These are phyloP conservation scores for Parelbella ahira DNA, from an alignment of 2,888 invertebrate species.

Conservation along the genomic window DNA sequence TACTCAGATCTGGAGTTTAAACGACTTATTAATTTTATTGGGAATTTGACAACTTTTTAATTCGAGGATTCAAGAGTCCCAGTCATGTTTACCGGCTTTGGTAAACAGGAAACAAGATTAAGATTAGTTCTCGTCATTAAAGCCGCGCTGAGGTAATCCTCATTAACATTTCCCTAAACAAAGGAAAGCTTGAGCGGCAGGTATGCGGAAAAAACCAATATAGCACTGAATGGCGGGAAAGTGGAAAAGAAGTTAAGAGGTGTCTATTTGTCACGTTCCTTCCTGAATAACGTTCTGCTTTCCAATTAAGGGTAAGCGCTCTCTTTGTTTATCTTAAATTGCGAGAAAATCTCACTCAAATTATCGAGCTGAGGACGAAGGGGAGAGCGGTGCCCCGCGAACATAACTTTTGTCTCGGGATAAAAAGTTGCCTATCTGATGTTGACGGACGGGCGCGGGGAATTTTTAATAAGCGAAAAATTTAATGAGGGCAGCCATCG, in stretches of 20 bases:
- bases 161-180: slow-evolving; percentile 72
- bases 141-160: slow-evolving; percentile 35
- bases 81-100: no score
- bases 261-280: slow-evolving; percentile 81
- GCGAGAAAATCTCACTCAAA: slow-evolving; percentile 81
- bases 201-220: slow-evolving; percentile 73
- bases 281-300: slow-evolving; percentile 79
- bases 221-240: slow-evolving; percentile 67
- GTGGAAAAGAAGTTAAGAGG: slow-evolving; percentile 80
- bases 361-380: slow-evolving; percentile 77
- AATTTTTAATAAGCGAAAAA: slow-evolving; percentile 81
- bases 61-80: no score
- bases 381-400: slow-evolving; percentile 64
- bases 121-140: slow-evolving; percentile 5
- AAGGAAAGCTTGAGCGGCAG: slow-evolving; percentile 58
- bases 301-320: slow-evolving; percentile 81
- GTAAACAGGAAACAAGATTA: slow-evolving; percentile 4
- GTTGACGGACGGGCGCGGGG: slow-evolving; percentile 66
- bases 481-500: slow-evolving; percentile 70
- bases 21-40: no score
- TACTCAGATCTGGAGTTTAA: no score
- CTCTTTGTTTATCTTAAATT: slow-evolving; percentile 81
- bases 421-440: slow-evolving; percentile 76
- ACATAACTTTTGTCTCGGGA: slow-evolving; percentile 73
- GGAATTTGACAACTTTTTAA: no score